phyloP scores from a whole-genome alignment of 2,113 vertebrate species.

The Motacilla alba region DNA sequence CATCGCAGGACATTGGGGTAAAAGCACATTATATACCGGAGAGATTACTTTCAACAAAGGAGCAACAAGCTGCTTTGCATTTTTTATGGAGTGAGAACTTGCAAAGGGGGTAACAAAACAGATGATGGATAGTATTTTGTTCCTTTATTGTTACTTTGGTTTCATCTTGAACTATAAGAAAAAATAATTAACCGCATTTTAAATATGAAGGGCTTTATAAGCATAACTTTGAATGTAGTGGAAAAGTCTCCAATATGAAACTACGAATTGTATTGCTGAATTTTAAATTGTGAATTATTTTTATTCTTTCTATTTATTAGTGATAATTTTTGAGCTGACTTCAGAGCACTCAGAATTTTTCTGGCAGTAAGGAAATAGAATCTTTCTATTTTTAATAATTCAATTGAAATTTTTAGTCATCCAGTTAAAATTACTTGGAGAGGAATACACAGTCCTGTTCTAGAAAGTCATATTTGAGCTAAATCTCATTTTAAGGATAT shows the following conservation, averaged over 20 bases:
- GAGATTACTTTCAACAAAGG: not conserved
- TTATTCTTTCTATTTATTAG: constrained; percentile 19
- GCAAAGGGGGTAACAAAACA: not conserved
- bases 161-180: not conserved
- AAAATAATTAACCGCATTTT: not conserved
- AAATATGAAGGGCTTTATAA: not conserved
- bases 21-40: not conserved
- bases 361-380: constrained; percentile 18
- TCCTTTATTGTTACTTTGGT: not conserved
- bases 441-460: not conserved
- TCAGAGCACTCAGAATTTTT: constrained; percentile 7
- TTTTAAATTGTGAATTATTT: constrained; percentile 9
- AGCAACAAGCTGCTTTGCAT: not conserved
- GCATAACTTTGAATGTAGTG: not conserved
- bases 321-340: not conserved
- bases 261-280: not conserved
- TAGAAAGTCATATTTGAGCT: constrained; percentile 9
- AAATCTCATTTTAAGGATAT: not conserved
- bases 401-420: constrained; percentile 37
- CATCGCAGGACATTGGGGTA: fast-evolving
- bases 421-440: constrained; percentile 24
- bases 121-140: not conserved
- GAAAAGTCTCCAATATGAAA: not conserved
- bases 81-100: not conserved
- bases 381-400: constrained; percentile 57